Conservation (phyloP, 2,113 vertebrate species). For the Cercocebus atys region DNA sequence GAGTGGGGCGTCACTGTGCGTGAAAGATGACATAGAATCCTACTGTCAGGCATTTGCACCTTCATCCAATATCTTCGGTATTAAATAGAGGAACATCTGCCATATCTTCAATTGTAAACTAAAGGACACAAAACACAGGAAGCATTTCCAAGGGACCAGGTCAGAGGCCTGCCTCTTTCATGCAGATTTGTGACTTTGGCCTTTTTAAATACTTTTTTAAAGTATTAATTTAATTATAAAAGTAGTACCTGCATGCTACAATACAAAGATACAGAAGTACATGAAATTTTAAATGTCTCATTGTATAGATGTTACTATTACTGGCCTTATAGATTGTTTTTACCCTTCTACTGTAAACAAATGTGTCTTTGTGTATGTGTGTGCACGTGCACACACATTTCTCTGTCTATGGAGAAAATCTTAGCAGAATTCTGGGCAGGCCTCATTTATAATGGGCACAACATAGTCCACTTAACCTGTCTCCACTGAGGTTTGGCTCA, state of each 20-base stretch:
- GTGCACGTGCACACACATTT: background rate
- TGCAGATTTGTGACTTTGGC: background rate
- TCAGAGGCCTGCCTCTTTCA: background rate
- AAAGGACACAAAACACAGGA: background rate
- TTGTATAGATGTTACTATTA: background rate
- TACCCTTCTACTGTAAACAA: background rate
- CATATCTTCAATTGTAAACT: background rate
- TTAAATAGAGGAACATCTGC: background rate
- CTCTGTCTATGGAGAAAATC: background rate
- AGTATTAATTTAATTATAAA: constrained; percentile 5
- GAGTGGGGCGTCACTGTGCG: accelerated
- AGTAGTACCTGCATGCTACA: background rate
- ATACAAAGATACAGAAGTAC: background rate
- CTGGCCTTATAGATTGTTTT: background rate
- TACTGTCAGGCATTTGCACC: too few relatives aligned
- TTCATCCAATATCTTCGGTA: background rate
- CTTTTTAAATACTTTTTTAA: background rate
- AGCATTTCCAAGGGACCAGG: background rate
- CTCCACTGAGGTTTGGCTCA: background rate
- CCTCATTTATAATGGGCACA: background rate
- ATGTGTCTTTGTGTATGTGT: background rate
- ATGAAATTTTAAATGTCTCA: background rate
- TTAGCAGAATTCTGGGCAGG: background rate
- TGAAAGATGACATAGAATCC: background rate
- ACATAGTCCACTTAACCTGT: background rate